A percentile compares a stretch with the other conserved stretches of the same genome.
Evolutionary conservation across 2,113 vertebrate genomes (phyloP).

Genomic region (Chaetorhynchus papuensis): DNA sequence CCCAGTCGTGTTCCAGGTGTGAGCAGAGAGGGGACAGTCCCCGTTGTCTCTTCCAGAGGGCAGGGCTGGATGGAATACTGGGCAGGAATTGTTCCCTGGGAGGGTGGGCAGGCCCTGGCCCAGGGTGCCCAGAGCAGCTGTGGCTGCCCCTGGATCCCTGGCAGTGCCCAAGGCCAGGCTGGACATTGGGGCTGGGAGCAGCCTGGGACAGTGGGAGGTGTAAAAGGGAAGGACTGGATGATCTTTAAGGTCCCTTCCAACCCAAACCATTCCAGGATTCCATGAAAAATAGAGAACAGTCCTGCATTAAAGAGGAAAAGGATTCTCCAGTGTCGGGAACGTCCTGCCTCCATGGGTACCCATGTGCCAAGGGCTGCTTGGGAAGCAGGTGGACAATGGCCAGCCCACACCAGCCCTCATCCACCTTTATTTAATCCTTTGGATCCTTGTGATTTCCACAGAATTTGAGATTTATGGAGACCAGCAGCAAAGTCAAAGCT

Average conservation of each 20-base stretch:
- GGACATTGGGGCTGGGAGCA: neutral
- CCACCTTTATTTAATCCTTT: neutral
- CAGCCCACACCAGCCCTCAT: neutral
- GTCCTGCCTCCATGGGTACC: fast-evolving
- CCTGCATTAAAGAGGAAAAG: neutral
- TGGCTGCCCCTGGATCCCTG: neutral
- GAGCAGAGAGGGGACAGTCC: neutral
- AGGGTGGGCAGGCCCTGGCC: neutral
- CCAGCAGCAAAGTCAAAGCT: neutral
- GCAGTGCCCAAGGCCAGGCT: neutral
- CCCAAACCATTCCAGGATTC: neutral
- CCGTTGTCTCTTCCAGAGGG: neutral
- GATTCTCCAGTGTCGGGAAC: fast-evolving
- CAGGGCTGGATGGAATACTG: neutral
- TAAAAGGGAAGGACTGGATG: no score
- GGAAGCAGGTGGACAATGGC: fast-evolving
- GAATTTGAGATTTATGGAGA: neutral
- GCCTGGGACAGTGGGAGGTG: neutral
- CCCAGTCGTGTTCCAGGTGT: neutral
- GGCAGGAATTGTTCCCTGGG: neutral
- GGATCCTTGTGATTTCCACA: neutral
- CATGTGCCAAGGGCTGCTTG: fast-evolving
- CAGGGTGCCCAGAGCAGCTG: neutral
- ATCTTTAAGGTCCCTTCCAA: neutral
- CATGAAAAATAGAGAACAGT: neutral